Base-by-base conservation (phyloP, 2,113 vertebrate species). In the Podarcis cretensis region DNA sequence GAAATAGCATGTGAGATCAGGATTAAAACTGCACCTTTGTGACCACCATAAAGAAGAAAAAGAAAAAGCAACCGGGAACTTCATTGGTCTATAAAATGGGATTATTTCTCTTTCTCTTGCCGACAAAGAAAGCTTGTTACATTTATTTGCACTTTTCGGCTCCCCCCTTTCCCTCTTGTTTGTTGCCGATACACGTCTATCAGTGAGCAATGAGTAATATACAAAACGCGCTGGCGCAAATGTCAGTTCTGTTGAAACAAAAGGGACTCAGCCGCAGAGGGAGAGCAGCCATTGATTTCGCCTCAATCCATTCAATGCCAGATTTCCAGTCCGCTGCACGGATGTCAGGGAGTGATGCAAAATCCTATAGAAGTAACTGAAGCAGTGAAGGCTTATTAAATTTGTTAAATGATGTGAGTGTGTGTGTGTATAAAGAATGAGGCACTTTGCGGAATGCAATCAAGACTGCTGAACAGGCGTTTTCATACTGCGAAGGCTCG, bases 301-400 rank as follows among this genome's bases (percentile, higher is more conserved):
- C 87, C 65, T 71, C 81, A 87, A 35, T 87, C 30, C 74, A 20
- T 78, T 59, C 6, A 35, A 83, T n/a, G 37, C 35, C 32, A 83
- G 89, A 75, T 21, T 78, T 89, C 85, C 6, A 68, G 81, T 74
- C 59, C 81, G 87, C 1, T 68, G 48, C 1, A 57, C 18, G 43
- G 79, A 40, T 57, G 83, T 37, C 75, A 89, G 84, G 87, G 10
- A 4, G 16, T 43, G 35, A 83, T 74, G 63, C 75, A 90, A 92
- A 94, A 91, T 37, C 78, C 88, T 68, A 35, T 0, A 68, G 85
- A 35, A 79, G 89, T 43, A 79, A 66, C 68, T 89, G 82, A 88
- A 30, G 40, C 90, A 94, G 87, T 13, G 87, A 89, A 89, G 87
- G 43, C 86, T 92, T 91, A 92, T 95, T 93, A 94, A 91, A 93